Base-by-base conservation (phyloP, 1,140 invertebrate genomes). In the Drosophila simulans region DNA sequence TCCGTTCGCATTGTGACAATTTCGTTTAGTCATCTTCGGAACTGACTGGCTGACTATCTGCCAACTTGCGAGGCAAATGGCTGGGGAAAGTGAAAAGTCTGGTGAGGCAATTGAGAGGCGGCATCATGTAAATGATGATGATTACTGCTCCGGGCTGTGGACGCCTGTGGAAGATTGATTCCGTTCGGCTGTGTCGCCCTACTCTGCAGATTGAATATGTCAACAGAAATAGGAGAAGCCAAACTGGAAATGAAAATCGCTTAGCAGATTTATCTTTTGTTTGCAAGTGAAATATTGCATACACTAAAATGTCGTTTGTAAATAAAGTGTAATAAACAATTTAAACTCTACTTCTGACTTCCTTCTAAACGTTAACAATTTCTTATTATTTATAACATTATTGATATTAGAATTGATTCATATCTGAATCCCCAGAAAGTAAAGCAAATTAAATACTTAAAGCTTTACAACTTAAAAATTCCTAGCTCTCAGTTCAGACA, bases 61-160 rank as follows among this genome's bases (percentile, higher is more conserved):
- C 55, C 68, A 60, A 72, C 46, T 66, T 62, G 17, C 57, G 57
- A 54, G 69, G 49, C 56, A 66, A 74, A 49, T 70, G 73, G 64
- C 70, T 52, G 31, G 34, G 55, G 45, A 37, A 63, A 84, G 57
- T 76, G 37, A 43, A 60, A 51, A 51, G 45, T 34, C 45, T 58
- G 62, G 64, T 60, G 39, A 27, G 68, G 63, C 73, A 86, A 78
- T 85, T 66, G 64, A 74, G 58, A 35, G 54, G 46, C 53, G 63
- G 51, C 45, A 59, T 65, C 78, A 74, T 63, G 69, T 71, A 80
- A 88, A 76, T 68, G 62, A 58, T 75, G 63, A 78, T 60, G 45
- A 66, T 59, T 45, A 52, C 42, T 53, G 46, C 48, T 34, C 8
- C 27, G 25, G 27, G 27, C 51, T 73, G 45, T 53, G 49, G 7